Conservation (phyloP, 1,140 invertebrate genomes). For the Ooceraea biroi region DNA sequence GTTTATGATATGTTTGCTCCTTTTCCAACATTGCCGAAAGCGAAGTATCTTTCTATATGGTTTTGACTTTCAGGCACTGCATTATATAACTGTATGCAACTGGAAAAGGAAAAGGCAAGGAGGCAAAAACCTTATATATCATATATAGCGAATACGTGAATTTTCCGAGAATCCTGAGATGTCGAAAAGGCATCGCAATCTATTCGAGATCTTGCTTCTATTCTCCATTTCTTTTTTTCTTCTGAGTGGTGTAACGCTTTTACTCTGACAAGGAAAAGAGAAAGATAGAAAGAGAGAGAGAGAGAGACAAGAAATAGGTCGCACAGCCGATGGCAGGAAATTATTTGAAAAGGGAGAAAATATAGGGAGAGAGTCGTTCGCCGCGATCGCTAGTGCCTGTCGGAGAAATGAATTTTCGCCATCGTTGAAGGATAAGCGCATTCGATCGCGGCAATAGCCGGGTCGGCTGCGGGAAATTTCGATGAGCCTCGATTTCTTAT, state of each 20-base stretch:
- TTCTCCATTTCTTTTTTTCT: neutral
- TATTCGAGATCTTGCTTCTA: constrained; percentile 18
- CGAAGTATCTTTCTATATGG: constrained; percentile 1
- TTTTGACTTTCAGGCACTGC: constrained; percentile 30
- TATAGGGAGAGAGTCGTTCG: constrained; percentile 1
- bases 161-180: constrained; percentile 15
- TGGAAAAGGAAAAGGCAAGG: neutral
- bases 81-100: constrained; percentile 29
- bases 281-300: constrained; percentile 3
- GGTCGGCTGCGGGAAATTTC: constrained; percentile 14
- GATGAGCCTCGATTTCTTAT: constrained; percentile 12
- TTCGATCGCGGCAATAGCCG: neutral
- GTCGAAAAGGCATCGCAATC: constrained; percentile 42
- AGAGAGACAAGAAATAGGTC: constrained; percentile 52
- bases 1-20: constrained; percentile 13
- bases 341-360: constrained; percentile 54
- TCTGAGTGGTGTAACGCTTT: constrained; percentile 23
- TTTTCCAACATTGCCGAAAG: neutral
- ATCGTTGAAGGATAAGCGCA: constrained; percentile 11
- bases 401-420: constrained; percentile 55
- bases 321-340: constrained; percentile 50
- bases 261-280: neutral
- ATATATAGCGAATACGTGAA: constrained; percentile 47
- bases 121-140: constrained; percentile 39
- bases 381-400: constrained; percentile 26